Conservation (phyloP, 2,797 vertebrate genomes). For the Oryzias sinensis region DNA sequence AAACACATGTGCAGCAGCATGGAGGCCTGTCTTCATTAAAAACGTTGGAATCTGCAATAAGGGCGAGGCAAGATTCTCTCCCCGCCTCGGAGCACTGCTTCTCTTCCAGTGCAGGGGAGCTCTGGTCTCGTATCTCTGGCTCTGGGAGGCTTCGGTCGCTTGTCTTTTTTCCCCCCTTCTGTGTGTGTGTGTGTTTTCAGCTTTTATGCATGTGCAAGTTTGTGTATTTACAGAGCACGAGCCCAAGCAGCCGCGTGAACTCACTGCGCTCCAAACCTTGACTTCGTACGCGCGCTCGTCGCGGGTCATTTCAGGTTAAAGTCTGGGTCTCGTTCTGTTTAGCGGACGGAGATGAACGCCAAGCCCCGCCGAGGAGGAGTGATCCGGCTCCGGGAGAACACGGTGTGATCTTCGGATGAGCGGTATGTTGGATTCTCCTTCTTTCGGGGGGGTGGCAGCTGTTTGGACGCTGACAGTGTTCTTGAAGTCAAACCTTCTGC, state of each 20-base stretch:
- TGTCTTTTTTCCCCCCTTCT: not conserved
- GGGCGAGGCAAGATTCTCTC: slow-evolving; percentile 64
- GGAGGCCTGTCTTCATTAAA: slow-evolving; percentile 2
- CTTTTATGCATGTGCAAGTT: slow-evolving; percentile 62
- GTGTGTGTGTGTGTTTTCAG: slow-evolving; percentile 32
- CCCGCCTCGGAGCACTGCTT: slow-evolving; percentile 45
- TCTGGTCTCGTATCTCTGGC: slow-evolving; percentile 36
- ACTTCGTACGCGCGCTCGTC: slow-evolving; percentile 16
- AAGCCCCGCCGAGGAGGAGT: slow-evolving; percentile 61
- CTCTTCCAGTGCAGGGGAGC: slow-evolving; percentile 45
- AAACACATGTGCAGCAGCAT: too few species aligned
- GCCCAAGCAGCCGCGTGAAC: slow-evolving; percentile 6
- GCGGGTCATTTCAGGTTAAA: slow-evolving; percentile 75
- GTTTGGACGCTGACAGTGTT: not conserved
- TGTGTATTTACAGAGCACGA: slow-evolving; percentile 19
- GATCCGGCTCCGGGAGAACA: slow-evolving; percentile 48
- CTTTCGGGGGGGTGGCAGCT: slow-evolving; percentile 1
- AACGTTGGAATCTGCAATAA: slow-evolving; percentile 50
- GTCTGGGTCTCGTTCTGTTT: slow-evolving; percentile 50
- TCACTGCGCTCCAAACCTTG: slow-evolving; percentile 5
- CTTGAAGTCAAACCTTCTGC: too few species aligned
- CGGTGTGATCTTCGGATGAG: slow-evolving; percentile 58
- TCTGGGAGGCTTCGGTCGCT: slow-evolving; percentile 31
- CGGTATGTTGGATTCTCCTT: slow-evolving; percentile 56
- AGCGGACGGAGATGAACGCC: slow-evolving; percentile 49